Evolutionary conservation across 2,113 vertebrate genomes (phyloP).

Genomic region (Xyliphius kryptos): DNA sequence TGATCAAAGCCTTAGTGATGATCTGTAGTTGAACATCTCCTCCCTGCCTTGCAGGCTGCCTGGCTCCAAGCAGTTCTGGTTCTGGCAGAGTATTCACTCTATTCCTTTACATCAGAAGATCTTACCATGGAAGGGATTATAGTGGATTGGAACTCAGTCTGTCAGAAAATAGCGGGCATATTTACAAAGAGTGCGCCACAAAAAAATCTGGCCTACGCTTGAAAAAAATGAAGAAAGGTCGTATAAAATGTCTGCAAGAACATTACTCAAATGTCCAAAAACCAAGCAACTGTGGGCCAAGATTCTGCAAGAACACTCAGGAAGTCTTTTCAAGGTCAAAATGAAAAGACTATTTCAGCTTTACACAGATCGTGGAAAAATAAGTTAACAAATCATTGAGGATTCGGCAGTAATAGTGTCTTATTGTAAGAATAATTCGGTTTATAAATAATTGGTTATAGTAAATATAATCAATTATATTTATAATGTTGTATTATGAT

Average conservation of each 20-base stretch:
- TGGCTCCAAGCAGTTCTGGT: slow-evolving; percentile 6
- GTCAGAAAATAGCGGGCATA: slow-evolving; percentile 16
- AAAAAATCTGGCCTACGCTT: neutral
- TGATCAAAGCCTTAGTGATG: slow-evolving; percentile 24
- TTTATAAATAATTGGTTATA: too few relatives aligned
- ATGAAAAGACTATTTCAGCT: neutral
- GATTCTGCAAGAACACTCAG: neutral
- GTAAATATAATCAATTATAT: too few relatives aligned
- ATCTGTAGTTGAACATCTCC: slow-evolving; percentile 15
- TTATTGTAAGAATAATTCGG: too few relatives aligned
- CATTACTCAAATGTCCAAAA: neutral
- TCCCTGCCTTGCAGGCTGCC: slow-evolving; percentile 37
- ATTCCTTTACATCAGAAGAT: slow-evolving; percentile 13
- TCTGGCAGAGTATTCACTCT: slow-evolving; percentile 22
- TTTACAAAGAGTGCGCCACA: neutral
- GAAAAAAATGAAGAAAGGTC: neutral
- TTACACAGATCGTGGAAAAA: neutral
- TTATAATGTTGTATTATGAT: too few relatives aligned
- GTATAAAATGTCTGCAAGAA: neutral
- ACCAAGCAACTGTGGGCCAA: neutral
- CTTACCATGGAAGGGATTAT: slow-evolving; percentile 13
- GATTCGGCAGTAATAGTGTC: too few relatives aligned
- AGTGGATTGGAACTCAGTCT: slow-evolving; percentile 1
- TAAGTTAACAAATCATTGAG: too few relatives aligned
- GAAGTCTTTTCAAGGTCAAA: neutral